phyloP scores from a whole-genome alignment of 2,797 vertebrate species.

The Psittacula derbiana region DNA sequence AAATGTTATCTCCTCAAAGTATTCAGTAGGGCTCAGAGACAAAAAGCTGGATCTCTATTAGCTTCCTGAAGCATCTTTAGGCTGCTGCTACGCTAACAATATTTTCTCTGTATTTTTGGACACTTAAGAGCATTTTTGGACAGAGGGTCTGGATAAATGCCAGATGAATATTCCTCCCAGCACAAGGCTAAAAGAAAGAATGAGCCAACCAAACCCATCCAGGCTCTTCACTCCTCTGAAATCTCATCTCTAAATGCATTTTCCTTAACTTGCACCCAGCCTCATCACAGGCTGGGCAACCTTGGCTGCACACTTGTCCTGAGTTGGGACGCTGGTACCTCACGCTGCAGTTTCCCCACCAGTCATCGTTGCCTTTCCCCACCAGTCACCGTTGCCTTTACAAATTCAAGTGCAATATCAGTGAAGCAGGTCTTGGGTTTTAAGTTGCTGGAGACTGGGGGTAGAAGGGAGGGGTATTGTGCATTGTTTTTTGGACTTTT shows the following conservation, averaged over 20 bases:
- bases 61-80: neutral
- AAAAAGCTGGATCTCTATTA: neutral
- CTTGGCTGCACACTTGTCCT: fast-evolving
- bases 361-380: neutral
- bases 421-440: neutral
- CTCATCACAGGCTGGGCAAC: neutral
- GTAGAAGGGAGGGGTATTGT: neutral
- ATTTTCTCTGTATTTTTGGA: neutral
- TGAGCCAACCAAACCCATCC: neutral
- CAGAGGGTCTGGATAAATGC: neutral
- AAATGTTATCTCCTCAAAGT: neutral
- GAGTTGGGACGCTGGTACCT: neutral
- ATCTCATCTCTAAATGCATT: neutral
- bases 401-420: neutral
- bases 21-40: too few species aligned
- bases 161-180: neutral
- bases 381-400: fast-evolving
- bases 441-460: neutral
- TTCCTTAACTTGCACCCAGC: neutral
- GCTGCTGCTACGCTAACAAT: neutral
- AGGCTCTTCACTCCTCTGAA: neutral
- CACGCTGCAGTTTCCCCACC: fast-evolving
- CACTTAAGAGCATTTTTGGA: neutral
- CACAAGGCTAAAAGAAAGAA: fast-evolving
- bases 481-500: fast-evolving